These are phyloP conservation scores for Ectemnius lituratus DNA, from an alignment of 2,888 invertebrate species.

Conservation along the genomic window DNA sequence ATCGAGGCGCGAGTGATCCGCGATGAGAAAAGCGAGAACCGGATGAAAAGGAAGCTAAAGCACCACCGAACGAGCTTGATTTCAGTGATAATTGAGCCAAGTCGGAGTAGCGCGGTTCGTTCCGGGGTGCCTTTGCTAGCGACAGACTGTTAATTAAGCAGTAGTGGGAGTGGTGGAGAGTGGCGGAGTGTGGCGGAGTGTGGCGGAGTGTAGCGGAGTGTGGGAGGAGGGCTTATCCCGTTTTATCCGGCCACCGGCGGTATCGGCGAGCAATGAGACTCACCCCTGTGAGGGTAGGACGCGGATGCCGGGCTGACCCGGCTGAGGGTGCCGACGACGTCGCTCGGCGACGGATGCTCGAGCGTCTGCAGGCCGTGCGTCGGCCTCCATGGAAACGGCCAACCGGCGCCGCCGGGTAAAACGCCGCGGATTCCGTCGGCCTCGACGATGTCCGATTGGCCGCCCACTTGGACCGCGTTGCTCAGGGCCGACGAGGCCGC, in stretches of 20 bases:
- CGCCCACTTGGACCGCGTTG: conserved; percentile 66
- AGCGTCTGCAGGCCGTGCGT: conserved; percentile 72
- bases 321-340: conserved; percentile 70
- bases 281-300: conserved; percentile 74
- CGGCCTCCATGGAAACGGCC: conserved; percentile 76
- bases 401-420: conserved; percentile 69
- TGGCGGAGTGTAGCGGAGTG: not conserved
- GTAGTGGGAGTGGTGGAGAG: not conserved
- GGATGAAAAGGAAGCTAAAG: too few species aligned
- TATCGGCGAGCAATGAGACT: conserved; percentile 35
- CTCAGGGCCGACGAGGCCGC: conserved; percentile 72
- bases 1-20: too few species aligned
- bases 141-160: conserved; percentile 2
- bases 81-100: too few species aligned
- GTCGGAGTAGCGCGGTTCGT: too few species aligned
- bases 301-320: conserved; percentile 75
- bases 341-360: conserved; percentile 73
- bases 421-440: conserved; percentile 72
- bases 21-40: too few species aligned
- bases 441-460: conserved; percentile 70
- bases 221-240: not conserved
- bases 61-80: too few species aligned
- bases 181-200: too few species aligned
- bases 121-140: not conserved
- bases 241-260: too few species aligned